These are phyloP conservation scores for Ahaetulla prasina DNA, from an alignment of 2,113 vertebrate species.

Conservation along the genomic window DNA sequence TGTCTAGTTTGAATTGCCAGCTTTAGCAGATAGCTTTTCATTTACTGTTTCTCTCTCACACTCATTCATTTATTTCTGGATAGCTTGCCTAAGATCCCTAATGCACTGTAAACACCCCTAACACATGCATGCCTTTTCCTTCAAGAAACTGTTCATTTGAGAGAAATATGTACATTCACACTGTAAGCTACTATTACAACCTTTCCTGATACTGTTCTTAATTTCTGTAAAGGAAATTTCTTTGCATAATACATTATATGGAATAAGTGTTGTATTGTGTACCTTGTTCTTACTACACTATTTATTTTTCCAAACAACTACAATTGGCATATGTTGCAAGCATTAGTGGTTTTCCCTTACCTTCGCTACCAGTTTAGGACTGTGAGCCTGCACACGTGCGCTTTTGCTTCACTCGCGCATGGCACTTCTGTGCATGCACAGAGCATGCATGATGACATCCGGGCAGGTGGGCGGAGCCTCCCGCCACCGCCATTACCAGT, in stretches of 20 bases:
- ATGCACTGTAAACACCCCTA: neutral
- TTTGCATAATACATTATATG: neutral
- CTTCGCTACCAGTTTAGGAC: too few relatives aligned
- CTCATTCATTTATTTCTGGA: neutral
- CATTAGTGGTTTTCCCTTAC: too few relatives aligned
- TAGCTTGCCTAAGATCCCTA: neutral
- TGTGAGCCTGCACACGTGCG: too few relatives aligned
- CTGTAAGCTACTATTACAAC: neutral
- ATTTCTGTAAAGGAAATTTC: neutral
- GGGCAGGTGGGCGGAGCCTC: too few relatives aligned
- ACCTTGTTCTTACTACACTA: neutral
- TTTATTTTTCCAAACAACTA: neutral
- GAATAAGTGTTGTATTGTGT: neutral
- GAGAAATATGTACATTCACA: neutral
- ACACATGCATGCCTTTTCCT: neutral
- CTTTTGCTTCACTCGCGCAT: fast-evolving
- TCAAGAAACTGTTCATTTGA: neutral
- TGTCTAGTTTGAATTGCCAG: neutral
- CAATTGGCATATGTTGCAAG: neutral
- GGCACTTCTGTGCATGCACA: too few relatives aligned
- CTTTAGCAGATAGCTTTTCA: neutral
- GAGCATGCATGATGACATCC: too few relatives aligned
- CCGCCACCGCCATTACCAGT: too few relatives aligned
- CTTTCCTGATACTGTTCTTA: neutral
- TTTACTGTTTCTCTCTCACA: neutral